phyloP scores from a whole-genome alignment of 1,140 invertebrate species.

The Drosophila setifemur region DNA sequence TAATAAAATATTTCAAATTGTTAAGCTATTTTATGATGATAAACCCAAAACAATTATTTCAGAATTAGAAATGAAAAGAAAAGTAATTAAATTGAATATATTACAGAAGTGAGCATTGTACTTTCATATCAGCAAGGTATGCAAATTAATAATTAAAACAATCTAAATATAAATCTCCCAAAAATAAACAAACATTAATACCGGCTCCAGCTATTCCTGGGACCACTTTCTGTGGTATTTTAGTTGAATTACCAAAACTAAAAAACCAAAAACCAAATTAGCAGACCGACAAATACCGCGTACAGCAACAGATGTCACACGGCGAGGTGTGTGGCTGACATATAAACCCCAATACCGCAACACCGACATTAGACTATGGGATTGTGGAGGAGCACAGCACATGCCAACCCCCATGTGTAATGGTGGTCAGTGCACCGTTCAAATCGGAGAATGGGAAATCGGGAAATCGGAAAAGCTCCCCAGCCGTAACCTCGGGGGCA shows the following conservation, averaged over 20 bases:
- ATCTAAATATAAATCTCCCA: too few species aligned
- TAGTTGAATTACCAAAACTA: not conserved
- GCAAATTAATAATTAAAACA: too few species aligned
- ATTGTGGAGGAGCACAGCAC: not conserved
- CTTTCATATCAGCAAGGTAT: too few species aligned
- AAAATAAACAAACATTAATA: too few species aligned
- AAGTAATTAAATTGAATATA: too few species aligned
- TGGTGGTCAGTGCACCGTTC: slow-evolving; percentile 59
- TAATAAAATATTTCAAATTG: not conserved
- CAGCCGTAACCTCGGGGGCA: slow-evolving; percentile 24
- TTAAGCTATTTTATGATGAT: too few species aligned
- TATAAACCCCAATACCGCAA: slow-evolving; percentile 70
- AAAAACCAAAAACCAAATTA: slow-evolving; percentile 1
- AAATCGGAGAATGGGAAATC: not conserved
- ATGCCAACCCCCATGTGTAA: slow-evolving; percentile 45
- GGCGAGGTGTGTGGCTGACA: slow-evolving; percentile 51
- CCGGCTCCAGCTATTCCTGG: too few species aligned
- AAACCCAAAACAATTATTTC: too few species aligned
- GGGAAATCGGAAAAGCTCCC: slow-evolving; percentile 14
- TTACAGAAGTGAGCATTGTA: too few species aligned
- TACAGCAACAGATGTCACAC: slow-evolving; percentile 35
- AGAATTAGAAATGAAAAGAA: too few species aligned
- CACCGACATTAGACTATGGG: slow-evolving; percentile 5
- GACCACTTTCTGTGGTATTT: too few species aligned
- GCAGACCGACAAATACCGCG: not conserved